Evolutionary conservation across 2,113 vertebrate species (phyloP), one percentile per base, ranked within the genome.

Genomic region (Falcunculus frontatus): DNA sequence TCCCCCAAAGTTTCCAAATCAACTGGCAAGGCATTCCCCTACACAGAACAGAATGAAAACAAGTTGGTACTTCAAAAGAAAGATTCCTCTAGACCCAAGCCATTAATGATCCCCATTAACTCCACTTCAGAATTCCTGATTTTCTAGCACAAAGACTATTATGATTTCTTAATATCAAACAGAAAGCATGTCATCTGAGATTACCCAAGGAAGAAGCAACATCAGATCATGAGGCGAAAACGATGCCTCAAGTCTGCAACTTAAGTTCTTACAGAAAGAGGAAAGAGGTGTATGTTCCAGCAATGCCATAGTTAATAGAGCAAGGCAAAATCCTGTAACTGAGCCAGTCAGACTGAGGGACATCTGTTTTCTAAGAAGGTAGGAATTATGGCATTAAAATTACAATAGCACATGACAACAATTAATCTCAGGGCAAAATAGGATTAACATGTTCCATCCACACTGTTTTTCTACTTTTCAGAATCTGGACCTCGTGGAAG

Each of bases 341-440:
- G 65, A 82, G 84, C 73, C 91, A 93, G 16, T 79, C 53, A 80
- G 63, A 23, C 78, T 68, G 78, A 93, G 42, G 57, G 85, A 92
- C 91, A 97, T 93, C 93, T 95, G 94, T 95, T 89, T 94, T 42
- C 84, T 87, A 94, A 89, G 84, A 72, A 87, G 89, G 67, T 32
- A 89, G 92, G 89, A 97, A 93, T 96, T 95, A 94, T 53, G 72
- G 91, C 89, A 95, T 92, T 96, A 95, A 92, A 93, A 85, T 84
- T 91, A 88, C 88, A 94, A 81, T 90, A 93, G 89, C 96, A 84
- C 88, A 94, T 86, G 89, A 96, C 96, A 94, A 86, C 84, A 95
- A 96, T 79, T 95, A 93, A 96, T 95, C 89, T 94, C 17, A 4
- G n/a, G 29, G 85, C 60, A 85, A 93, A 96, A 94, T 70, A 94